Evolutionary conservation across 1,140 invertebrate genomes (phyloP).

Genomic region (Diploscapter pachys): DNA sequence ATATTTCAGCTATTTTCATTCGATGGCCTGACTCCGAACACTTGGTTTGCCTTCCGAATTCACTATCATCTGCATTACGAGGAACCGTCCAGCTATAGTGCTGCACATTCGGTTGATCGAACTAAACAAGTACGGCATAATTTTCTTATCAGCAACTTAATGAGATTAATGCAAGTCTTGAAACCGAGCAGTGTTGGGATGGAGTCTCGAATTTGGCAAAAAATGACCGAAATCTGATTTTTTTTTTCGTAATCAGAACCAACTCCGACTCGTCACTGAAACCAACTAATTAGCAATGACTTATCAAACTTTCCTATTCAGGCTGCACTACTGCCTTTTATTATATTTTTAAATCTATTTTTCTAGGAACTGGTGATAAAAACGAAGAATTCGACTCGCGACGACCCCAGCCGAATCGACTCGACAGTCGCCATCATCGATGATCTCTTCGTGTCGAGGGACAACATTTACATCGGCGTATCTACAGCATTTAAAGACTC

Average conservation of each 20-base stretch:
- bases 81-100: neutral
- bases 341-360: neutral
- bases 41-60: conserved; percentile 37
- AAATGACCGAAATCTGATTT: neutral
- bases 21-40: conserved; percentile 34
- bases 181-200: neutral
- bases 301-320: too few species aligned
- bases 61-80: conserved; percentile 32
- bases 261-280: neutral
- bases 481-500: conserved; percentile 27
- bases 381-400: conserved; percentile 18
- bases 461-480: conserved; percentile 32
- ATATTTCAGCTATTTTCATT: conserved; percentile 32
- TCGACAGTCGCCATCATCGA: conserved; percentile 25
- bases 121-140: conserved; percentile 8
- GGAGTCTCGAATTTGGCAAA: neutral
- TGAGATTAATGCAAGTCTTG: too few species aligned
- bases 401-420: conserved; percentile 26
- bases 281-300: too few species aligned
- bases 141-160: too few species aligned
- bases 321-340: too few species aligned
- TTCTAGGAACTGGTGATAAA: conserved; percentile 26
- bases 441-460: conserved; percentile 32
- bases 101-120: neutral
- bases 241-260: neutral